Base-by-base conservation (phyloP, 2,113 vertebrate species). In the Pontoporia blainvillei region DNA sequence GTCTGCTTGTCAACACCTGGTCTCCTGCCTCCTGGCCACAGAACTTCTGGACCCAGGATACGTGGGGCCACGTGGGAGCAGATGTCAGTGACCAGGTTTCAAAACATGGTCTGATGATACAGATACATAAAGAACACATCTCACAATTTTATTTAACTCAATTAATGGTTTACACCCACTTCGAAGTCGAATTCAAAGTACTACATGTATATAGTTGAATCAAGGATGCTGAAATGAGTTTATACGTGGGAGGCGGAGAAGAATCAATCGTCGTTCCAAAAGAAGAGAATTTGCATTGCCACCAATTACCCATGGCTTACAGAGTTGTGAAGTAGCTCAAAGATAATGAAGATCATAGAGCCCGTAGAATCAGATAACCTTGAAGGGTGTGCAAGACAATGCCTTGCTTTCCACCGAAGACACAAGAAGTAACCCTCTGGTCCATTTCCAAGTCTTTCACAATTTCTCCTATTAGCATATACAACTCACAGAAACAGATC, bases 71-170 rank as follows among this genome's bases (percentile, higher is more conserved):
- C 0, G 6, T 8, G 41, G 20, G 14, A 81, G 13, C 21, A 72
- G 13, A 27, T 9, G 23, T 2, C 29, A 1, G 9, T 5, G n/a
- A 25, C 13, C 0, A 18, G 3, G 59, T 13, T 20, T 52, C 2
- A 0, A 36, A 23, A 46, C 31, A 2, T 0, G 4, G 5, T 9
- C 15, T 15, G 21, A n/a, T 39, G 41, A 1, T 1, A 2, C 20
- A 0, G n/a, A 44, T 17, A 57, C 13, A 8, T 34, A 11, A 44
- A 0, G 10, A 62, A 31, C 36, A 36, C 5, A 11, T 44, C 34
- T 44, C 25, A 6, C 31, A 73, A 20, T 3, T 46, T 21, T 12
- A 6, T 21, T 13, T 8, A 29, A 21, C 54, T 18, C 46, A 3
- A 29, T 54, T 4, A 25, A 23, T 23, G 20, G 17, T 29, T 25